These are phyloP conservation scores for Caradrina clavipalpis DNA, from an alignment of 2,888 invertebrate species.

Conservation along the genomic window DNA sequence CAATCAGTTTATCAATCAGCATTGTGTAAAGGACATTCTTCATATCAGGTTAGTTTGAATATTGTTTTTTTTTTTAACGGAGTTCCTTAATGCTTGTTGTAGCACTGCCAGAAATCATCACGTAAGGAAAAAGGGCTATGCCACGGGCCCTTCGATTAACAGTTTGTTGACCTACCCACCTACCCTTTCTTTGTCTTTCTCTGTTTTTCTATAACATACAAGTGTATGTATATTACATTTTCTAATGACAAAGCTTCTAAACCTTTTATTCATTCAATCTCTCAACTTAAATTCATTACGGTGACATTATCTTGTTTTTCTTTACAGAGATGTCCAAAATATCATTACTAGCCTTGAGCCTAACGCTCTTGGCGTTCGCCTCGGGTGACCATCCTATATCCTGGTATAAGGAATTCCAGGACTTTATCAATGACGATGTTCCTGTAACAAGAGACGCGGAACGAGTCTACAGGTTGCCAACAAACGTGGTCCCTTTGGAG, in stretches of 20 bases:
- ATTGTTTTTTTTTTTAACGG: slow-evolving; percentile 6
- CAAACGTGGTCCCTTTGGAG: slow-evolving; percentile 80
- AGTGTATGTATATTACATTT: too few species aligned
- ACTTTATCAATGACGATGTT: slow-evolving; percentile 54
- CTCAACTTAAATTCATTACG: too few species aligned
- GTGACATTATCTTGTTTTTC: slow-evolving; percentile 1
- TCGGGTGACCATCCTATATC: slow-evolving; percentile 76
- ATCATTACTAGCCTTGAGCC: slow-evolving; percentile 61
- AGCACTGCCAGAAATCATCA: too few species aligned
- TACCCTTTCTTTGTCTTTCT: too few species aligned
- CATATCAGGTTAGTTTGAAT: slow-evolving; percentile 66
- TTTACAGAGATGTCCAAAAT: slow-evolving; percentile 76
- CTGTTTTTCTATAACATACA: too few species aligned
- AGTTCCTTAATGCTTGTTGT: too few species aligned
- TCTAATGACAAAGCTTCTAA: too few species aligned
- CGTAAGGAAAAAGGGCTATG: too few species aligned
- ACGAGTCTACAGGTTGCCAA: slow-evolving; percentile 78
- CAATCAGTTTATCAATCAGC: slow-evolving; percentile 53
- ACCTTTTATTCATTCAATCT: too few species aligned
- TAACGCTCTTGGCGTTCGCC: slow-evolving; percentile 68
- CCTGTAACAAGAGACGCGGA: slow-evolving; percentile 68
- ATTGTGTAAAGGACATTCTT: slow-evolving; percentile 70
- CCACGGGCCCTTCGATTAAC: too few species aligned
- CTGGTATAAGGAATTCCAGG: slow-evolving; percentile 78
- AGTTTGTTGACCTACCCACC: too few species aligned